Base-by-base conservation (phyloP, 2,113 vertebrate species). In the Nothoprocta perdicaria region DNA sequence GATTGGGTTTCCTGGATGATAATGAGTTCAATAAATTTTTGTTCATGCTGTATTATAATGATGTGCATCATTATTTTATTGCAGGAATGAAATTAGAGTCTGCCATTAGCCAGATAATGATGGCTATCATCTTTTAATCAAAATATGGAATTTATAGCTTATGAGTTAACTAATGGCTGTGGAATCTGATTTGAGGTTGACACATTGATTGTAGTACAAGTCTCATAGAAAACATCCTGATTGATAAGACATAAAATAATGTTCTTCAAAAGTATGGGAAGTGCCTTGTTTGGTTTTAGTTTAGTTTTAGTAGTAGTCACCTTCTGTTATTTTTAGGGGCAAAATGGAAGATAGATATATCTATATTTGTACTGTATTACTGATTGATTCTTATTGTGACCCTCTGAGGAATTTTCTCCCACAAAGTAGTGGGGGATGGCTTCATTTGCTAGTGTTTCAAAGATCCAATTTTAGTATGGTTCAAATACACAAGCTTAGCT, bases 91-190 rank as follows among this genome's bases (percentile, higher is more conserved):
- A 87, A 91, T 92, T 66, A 91, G 50, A 80, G 74, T 86, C 19
- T 90, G 68, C 15, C 91, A 91, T 90, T 89, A 88, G 31, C 50
- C 23, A 91, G 83, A 88, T 88, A 61, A 92, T 93, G 71, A 90
- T 58, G 40, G 72, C 74, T 87, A 90, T 93, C 74, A 93, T 48
- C 86, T 95, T 91, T 93, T 89, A 96, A 95, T 92, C 84, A 86
- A 95, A 96, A 82, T 63, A 80, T 85, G 90, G 63, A 90, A 89
- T 94, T 95, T 93, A 94, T 94, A 76, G 67, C 17, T 91, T 95
- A 71, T 50, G 74, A 88, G 40, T 93, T 95, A 95, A 80, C 77
- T 89, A 80, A 91, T 87, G 62, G 9, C 72, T 76, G 65, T 89
- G 84, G 58, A 91, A 27, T 24, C 48, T 55, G 43, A 87, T n/a